These are phyloP conservation scores for Lipotes vexillifer DNA, from an alignment of 2,113 vertebrate genomes.

Conservation along the genomic window DNA sequence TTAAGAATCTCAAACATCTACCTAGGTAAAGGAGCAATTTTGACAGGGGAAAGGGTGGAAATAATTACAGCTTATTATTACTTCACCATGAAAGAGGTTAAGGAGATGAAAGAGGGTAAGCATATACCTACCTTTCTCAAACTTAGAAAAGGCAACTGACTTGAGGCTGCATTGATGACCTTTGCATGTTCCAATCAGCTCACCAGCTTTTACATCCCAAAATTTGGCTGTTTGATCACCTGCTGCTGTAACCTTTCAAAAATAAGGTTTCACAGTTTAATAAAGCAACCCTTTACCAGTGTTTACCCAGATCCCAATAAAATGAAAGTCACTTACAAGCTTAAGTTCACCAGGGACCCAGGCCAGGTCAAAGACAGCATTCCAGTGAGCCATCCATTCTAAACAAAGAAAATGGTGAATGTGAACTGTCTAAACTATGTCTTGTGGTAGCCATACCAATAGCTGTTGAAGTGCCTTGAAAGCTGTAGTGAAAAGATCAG, in stretches of 20 bases:
- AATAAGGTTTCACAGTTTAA: constrained; percentile 47
- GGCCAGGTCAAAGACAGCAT: constrained; percentile 96
- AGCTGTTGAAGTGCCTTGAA: neutral
- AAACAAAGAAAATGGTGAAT: constrained; percentile 57
- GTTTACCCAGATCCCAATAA: constrained; percentile 18
- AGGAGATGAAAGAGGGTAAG: neutral
- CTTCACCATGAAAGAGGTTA: neutral
- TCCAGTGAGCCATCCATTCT: constrained; percentile 97
- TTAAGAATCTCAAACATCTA: neutral
- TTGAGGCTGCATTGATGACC: constrained; percentile 98
- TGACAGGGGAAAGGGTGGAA: neutral
- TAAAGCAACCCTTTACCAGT: constrained; percentile 9
- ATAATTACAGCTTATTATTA: neutral
- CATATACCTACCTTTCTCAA: constrained; percentile 88
- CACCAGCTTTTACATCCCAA: constrained; percentile 92
- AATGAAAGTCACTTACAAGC: constrained; percentile 85
- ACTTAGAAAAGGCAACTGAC: constrained; percentile 91
- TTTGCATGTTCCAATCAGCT: constrained; percentile 92
- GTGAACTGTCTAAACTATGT: neutral
- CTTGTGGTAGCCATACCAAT: neutral
- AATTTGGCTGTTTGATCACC: constrained; percentile 95
- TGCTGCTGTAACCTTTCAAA: constrained; percentile 92
- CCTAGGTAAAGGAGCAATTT: neutral
- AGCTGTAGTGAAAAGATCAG: neutral
- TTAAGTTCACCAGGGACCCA: constrained; percentile 94